These are phyloP conservation scores for Paragorgia papillata DNA, from an alignment of 92 coral and sea anemone genomes.

Conservation along the genomic window DNA sequence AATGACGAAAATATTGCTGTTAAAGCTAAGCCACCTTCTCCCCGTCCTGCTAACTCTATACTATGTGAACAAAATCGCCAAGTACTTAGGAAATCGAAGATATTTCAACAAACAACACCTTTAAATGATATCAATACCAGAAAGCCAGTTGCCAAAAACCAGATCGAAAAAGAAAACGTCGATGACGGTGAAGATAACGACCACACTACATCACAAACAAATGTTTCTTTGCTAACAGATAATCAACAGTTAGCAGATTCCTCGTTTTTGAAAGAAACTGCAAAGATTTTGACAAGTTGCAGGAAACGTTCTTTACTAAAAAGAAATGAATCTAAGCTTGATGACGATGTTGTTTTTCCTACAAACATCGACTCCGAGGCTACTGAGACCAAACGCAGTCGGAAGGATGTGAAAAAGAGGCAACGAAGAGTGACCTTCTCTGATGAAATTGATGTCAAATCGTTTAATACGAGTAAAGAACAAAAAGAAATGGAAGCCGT, in stretches of 20 bases:
- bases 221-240: background rate
- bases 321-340: slow-evolving; percentile 11
- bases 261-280: background rate
- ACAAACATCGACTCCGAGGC: background rate
- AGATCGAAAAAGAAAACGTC: background rate
- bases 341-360: too few species aligned
- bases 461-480: slow-evolving; percentile 6
- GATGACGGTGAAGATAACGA: too few species aligned
- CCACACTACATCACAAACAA: background rate
- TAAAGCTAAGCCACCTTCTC: background rate
- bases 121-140: background rate
- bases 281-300: slow-evolving; percentile 22
- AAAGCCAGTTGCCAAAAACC: background rate
- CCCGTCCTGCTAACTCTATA: background rate
- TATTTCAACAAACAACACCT: too few species aligned
- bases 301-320: slow-evolving; percentile 4
- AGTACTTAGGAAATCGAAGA: too few species aligned
- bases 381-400: background rate
- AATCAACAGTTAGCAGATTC: background rate
- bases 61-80: too few species aligned
- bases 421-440: slow-evolving; percentile 37
- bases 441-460: background rate
- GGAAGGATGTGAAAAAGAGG: background rate
- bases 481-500: background rate
- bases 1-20: background rate